phyloP scores from a whole-genome alignment of 2,113 vertebrate genomes.

The Platysternon megacephalum region DNA sequence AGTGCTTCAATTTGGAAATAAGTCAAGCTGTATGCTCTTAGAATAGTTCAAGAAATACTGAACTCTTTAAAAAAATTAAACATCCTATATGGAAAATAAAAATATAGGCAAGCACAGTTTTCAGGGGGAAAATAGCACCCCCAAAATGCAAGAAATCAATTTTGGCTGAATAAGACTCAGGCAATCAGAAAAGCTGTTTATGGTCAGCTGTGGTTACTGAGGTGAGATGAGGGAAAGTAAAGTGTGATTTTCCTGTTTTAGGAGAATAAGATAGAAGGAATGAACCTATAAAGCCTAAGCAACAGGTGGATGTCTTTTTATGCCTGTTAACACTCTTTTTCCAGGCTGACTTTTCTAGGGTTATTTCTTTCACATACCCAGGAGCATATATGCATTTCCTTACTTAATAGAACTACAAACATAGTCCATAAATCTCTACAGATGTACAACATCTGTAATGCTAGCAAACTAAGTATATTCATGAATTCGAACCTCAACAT shows the following conservation, averaged over 20 bases:
- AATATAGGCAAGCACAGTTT: neutral
- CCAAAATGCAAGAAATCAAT: neutral
- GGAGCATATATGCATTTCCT: neutral
- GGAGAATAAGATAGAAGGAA: slow-evolving; percentile 35
- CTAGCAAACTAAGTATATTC: neutral
- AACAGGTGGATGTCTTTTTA: neutral
- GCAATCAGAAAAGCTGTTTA: neutral
- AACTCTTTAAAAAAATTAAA: slow-evolving; percentile 33
- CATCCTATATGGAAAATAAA: slow-evolving; percentile 30
- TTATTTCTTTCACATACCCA: neutral
- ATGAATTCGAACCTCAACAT: neutral
- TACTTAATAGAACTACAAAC: neutral
- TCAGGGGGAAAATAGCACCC: neutral
- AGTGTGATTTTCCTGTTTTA: neutral
- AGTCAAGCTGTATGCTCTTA: slow-evolving; percentile 35
- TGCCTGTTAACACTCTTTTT: neutral
- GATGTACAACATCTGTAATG: neutral
- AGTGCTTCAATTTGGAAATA: slow-evolving; percentile 38
- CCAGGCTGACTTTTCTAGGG: neutral
- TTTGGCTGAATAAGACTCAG: neutral
- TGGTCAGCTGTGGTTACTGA: neutral
- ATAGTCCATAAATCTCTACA: neutral
- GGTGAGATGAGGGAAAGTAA: neutral
- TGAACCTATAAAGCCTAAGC: neutral
- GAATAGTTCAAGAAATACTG: neutral